Evolutionary conservation across 2,113 vertebrate species (phyloP).

Genomic region (Rhizomys pruinosus): DNA sequence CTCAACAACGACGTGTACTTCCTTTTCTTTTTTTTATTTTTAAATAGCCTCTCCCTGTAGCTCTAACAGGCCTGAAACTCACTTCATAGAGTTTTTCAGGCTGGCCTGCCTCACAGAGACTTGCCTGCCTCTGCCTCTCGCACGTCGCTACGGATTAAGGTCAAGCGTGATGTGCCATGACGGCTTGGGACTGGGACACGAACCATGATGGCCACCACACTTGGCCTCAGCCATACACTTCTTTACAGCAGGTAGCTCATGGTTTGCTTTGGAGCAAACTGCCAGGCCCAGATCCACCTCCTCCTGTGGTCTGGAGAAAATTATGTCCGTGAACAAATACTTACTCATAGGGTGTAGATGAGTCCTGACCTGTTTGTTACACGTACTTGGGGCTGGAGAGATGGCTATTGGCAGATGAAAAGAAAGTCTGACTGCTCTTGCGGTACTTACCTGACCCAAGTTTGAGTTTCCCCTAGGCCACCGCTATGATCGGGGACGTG

Average conservation of each 20-base stretch:
- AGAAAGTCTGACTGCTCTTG: too few species aligned
- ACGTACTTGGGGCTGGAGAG: too few species aligned
- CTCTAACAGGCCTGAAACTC: too few species aligned
- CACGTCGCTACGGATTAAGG: too few species aligned
- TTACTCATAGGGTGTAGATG: too few species aligned
- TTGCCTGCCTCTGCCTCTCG: background rate
- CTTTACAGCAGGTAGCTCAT: background rate
- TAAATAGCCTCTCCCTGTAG: background rate
- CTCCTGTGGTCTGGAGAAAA: background rate
- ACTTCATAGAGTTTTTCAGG: background rate
- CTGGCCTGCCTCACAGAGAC: background rate
- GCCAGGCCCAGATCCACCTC: background rate
- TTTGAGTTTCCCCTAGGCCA: too few species aligned
- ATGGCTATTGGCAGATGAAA: too few species aligned
- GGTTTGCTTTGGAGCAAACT: background rate
- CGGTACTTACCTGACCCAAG: too few species aligned
- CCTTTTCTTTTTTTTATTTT: background rate
- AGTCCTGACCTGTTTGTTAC: too few species aligned
- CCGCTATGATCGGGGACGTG: too few species aligned
- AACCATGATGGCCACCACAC: background rate
- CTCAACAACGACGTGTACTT: background rate
- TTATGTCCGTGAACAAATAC: accelerated
- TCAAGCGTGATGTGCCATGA: too few species aligned
- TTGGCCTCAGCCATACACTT: background rate
- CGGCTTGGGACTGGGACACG: too few species aligned